These are phyloP conservation scores for Burhinus oedicnemus DNA, from an alignment of 2,113 vertebrate species.

Conservation along the genomic window DNA sequence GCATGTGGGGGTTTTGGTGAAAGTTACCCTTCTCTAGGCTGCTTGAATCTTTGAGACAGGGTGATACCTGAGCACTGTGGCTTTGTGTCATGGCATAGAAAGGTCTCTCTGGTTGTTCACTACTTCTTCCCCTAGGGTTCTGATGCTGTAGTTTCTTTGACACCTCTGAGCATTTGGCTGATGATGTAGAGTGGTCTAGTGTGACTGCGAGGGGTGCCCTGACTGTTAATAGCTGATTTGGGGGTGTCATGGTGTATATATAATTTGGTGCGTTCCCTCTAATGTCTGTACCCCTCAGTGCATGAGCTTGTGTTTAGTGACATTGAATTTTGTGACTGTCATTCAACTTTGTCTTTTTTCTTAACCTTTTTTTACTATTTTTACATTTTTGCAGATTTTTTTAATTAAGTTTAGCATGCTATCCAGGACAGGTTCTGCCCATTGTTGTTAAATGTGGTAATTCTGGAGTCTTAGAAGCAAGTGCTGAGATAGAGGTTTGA, in stretches of 20 bases:
- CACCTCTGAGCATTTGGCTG: background rate
- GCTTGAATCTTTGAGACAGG: background rate
- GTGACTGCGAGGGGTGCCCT: background rate
- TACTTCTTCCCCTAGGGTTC: background rate
- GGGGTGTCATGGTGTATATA: background rate
- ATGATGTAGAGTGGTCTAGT: background rate
- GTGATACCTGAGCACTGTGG: rapidly evolving
- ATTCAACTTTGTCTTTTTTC: background rate
- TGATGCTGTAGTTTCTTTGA: background rate
- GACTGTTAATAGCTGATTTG: too few species aligned
- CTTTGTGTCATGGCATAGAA: background rate
- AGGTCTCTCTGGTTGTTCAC: background rate
- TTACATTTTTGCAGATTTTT: background rate
- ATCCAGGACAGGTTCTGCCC: background rate
- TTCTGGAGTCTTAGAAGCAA: background rate
- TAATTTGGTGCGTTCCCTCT: background rate
- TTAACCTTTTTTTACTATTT: background rate
- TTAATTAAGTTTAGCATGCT: background rate
- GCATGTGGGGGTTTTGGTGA: too few species aligned
- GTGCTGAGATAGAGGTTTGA: background rate
- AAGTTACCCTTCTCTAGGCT: background rate
- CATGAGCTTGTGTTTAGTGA: background rate
- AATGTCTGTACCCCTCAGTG: background rate
- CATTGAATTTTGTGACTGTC: background rate
- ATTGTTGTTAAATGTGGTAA: background rate